A percentile compares a stretch with the other conserved stretches of the same genome.
These are phyloP conservation scores for Pseudococcus jackbeardsleyi DNA, from an alignment of 2,888 invertebrate species.

Conservation along the genomic window DNA sequence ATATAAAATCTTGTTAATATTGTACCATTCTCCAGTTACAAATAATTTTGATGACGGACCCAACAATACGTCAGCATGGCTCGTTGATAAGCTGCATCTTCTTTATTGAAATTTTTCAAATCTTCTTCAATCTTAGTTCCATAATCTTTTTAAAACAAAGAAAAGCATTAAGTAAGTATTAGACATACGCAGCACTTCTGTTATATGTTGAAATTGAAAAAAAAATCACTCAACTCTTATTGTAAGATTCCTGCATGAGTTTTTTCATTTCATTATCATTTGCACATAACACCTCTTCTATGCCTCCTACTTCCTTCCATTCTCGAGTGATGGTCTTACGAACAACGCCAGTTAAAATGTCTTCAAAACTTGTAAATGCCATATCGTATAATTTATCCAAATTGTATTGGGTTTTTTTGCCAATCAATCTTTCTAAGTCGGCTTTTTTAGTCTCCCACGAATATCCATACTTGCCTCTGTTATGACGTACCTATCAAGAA, in stretches of 20 bases:
- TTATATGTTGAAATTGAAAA: too few species aligned
- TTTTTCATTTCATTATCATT: constrained; percentile 7
- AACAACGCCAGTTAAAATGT: neutral
- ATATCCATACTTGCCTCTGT: too few species aligned
- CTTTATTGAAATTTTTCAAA: neutral
- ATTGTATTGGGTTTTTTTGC: neutral
- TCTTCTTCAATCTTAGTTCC: neutral
- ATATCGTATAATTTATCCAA: neutral
- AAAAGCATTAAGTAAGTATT: neutral
- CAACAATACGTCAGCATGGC: neutral
- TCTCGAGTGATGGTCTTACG: neutral
- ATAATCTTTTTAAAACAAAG: neutral
- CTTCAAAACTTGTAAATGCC: neutral
- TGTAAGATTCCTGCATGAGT: neutral
- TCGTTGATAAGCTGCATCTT: neutral
- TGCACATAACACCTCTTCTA: neutral
- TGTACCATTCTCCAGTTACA: too few species aligned
- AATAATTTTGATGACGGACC: too few species aligned
- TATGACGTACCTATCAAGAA: too few species aligned
- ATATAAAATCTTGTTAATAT: too few species aligned
- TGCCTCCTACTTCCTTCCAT: neutral
- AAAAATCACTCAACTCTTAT: neutral
- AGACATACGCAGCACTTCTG: too few species aligned
- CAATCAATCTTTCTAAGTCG: too few species aligned
- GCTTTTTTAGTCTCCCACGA: neutral